phyloP scores from a whole-genome alignment of 2,113 vertebrate species.

The Anoplopoma fimbria region DNA sequence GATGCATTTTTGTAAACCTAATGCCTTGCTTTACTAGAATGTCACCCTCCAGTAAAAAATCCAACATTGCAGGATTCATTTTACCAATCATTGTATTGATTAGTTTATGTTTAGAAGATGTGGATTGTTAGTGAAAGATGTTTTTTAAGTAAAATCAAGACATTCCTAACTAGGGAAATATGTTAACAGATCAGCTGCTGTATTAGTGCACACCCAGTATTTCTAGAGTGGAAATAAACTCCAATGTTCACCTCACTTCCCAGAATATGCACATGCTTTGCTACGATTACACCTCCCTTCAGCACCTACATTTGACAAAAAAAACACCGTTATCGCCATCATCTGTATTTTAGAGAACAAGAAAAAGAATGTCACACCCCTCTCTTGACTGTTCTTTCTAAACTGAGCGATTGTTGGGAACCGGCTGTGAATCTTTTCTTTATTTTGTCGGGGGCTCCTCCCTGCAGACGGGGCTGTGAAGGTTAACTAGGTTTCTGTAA shows the following conservation, averaged over 20 bases:
- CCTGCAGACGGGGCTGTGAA: constrained; percentile 46
- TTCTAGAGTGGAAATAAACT: constrained; percentile 88
- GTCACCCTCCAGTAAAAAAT: constrained; percentile 88
- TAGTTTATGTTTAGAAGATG: constrained; percentile 96
- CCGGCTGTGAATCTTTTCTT: constrained; percentile 69
- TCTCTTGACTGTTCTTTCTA: constrained; percentile 90
- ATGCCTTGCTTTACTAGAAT: constrained; percentile 93
- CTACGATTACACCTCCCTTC: constrained; percentile 62
- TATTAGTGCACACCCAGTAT: constrained; percentile 92
- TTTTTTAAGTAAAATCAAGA: constrained; percentile 90
- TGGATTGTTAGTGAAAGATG: constrained; percentile 87
- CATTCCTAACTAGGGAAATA: constrained; percentile 96
- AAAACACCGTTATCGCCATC: constrained; percentile 51
- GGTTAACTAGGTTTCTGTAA: constrained; percentile 47
- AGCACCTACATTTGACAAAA: constrained; percentile 67
- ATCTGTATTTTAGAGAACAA: constrained; percentile 86
- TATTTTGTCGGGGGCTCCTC: constrained; percentile 32
- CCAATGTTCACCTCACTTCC: constrained; percentile 84
- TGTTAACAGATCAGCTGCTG: constrained; percentile 94
- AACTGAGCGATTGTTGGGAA: constrained; percentile 64
- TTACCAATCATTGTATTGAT: constrained; percentile 94
- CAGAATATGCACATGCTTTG: constrained; percentile 80
- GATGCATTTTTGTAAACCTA: constrained; percentile 90
- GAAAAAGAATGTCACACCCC: constrained; percentile 90
- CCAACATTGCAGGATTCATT: constrained; percentile 90